Conservation (phyloP, 2,888 invertebrate species). For the Deilephila porcellus region DNA sequence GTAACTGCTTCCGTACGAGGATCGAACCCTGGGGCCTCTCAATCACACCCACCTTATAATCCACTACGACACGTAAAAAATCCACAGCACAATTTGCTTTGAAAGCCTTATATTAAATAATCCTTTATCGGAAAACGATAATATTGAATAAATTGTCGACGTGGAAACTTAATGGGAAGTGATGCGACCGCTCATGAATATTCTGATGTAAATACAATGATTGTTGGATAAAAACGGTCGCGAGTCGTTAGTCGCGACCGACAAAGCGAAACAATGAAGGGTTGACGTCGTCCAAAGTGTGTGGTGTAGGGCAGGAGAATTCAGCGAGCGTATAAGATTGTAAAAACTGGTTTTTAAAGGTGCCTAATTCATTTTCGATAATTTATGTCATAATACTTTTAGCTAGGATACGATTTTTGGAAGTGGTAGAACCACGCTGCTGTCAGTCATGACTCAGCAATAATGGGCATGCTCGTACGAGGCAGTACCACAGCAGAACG, state of each 20-base stretch:
- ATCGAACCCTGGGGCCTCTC: no score
- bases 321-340: slow-evolving; percentile 30
- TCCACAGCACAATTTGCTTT: background rate
- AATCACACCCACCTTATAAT: no score
- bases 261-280: slow-evolving; percentile 52
- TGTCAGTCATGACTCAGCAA: no score
- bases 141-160: background rate
- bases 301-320: slow-evolving; percentile 33
- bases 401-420: no score
- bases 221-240: slow-evolving; percentile 27
- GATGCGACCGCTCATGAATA: slow-evolving; percentile 13
- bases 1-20: no score
- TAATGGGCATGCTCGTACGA: no score
- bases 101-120: background rate
- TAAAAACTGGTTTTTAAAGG: no score
- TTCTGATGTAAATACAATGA: slow-evolving; percentile 1
- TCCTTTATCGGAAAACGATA: background rate
- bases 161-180: slow-evolving; percentile 3
- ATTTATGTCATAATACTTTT: no score
- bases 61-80: no score
- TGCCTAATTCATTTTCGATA: no score
- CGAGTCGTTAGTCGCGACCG: slow-evolving; percentile 44
- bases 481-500: no score
- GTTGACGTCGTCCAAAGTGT: slow-evolving; percentile 52
- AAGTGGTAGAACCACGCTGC: no score